These are phyloP conservation scores for Anoura caudifer DNA, from an alignment of 2,113 vertebrate genomes.

Conservation along the genomic window DNA sequence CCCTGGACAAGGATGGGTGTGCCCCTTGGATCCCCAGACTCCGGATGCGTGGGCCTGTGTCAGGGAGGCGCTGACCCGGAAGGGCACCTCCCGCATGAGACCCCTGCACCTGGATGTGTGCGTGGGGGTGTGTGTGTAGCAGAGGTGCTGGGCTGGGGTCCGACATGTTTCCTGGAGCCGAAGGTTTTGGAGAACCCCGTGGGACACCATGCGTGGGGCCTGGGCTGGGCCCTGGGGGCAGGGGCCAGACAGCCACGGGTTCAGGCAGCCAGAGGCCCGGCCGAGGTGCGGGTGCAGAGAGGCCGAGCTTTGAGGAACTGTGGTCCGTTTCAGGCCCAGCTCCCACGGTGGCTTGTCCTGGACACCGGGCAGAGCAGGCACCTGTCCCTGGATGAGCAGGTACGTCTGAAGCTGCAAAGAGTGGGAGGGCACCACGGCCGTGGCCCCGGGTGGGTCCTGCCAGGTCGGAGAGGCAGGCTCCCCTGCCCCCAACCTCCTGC, in stretches of 20 bases:
- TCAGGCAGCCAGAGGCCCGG: accelerated
- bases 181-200: accelerated
- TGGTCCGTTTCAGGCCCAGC: accelerated
- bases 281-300: neutral
- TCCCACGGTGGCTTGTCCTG: accelerated
- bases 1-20: accelerated
- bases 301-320: accelerated
- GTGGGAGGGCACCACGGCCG: accelerated
- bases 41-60: accelerated
- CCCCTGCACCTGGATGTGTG: accelerated
- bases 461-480: accelerated
- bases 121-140: accelerated
- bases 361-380: neutral
- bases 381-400: neutral
- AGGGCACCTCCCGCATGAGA: accelerated
- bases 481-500: neutral
- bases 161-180: neutral
- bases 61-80: accelerated
- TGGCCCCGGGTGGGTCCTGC: accelerated
- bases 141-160: accelerated
- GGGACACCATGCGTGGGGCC: too few species aligned
- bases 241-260: too few species aligned
- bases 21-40: neutral
- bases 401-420: neutral
- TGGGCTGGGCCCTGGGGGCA: neutral